Evolutionary conservation across 1,140 invertebrate genomes (phyloP), one percentile per base, ranked within the genome.

Genomic region (Lithobius niger): DNA sequence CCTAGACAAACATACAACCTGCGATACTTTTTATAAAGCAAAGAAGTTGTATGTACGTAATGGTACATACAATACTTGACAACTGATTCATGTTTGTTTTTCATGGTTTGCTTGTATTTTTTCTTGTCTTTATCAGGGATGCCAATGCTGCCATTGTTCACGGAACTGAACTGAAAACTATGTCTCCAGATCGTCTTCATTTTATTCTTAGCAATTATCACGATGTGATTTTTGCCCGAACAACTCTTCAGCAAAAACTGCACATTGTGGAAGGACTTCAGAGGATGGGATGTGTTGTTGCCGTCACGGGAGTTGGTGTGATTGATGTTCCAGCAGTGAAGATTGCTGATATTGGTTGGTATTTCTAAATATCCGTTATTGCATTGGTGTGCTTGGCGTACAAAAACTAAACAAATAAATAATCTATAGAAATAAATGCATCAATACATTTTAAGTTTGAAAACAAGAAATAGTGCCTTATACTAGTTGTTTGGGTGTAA

Each of bases 261-360:
- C 97, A 98, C 73, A 98, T 99, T 71, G 96, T 99, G 36, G 96
- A 99, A 76, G 96, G 91, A 66, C 94, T 90, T 72, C 95, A 99
- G 71, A 80, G 93, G 61, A 87, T 90, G 79, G 92, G 95, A 57
- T 86, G 90, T 66, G 97, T 99, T 77, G 96, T 99, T 47, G 96
- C 96, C 69, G 95, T 98, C 45, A 99, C 96, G 65, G 81, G 79
- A 60, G 94, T 82, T 65, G 80, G 79, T 81, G 95, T 98, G 27
- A 98, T 97, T 72, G 95, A 99, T 73, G 98, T 95, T 4, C 95
- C 96, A 47, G 96, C 86, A 1, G 64, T 88, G 31, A 84, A 84
- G 63, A 82, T 84, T 64, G 84, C 86, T 3, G 81, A 88, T 64
- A 84, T 88, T 57, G 82, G 82, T 54, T 60, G 64, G 43, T 28